These are phyloP conservation scores for Pterophyllum scalare DNA, from an alignment of 2,113 vertebrate genomes.

Conservation along the genomic window DNA sequence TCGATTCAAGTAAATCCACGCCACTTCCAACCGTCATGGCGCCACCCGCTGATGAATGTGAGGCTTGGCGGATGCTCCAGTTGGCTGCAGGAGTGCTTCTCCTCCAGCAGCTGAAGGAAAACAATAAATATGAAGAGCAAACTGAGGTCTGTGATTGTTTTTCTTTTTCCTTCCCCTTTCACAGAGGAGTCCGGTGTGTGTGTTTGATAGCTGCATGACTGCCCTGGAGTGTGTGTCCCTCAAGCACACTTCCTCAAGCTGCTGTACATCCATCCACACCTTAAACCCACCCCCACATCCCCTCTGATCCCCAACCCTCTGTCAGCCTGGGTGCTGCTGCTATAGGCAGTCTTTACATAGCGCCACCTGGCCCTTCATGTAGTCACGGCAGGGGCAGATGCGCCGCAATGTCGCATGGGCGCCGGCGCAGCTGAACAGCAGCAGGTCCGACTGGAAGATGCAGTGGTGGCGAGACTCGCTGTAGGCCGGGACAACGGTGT, in stretches of 20 bases:
- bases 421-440: constrained; percentile 97
- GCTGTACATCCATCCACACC: not conserved
- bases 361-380: constrained; percentile 98
- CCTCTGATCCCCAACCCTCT: not conserved
- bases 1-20: constrained; percentile 58
- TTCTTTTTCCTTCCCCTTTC: not conserved
- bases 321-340: constrained; percentile 55
- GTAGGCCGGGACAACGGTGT: constrained; percentile 92
- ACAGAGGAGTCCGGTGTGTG: constrained; percentile 35
- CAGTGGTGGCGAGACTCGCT: constrained; percentile 88
- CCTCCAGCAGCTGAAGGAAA: constrained; percentile 20
- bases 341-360: constrained; percentile 97
- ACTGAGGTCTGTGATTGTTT: not conserved
- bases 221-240: not conserved
- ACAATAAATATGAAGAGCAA: constrained; percentile 61
- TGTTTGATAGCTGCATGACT: constrained; percentile 20
- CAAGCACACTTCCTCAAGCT: not conserved
- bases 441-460: constrained; percentile 93
- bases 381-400: constrained; percentile 97
- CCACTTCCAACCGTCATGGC: not conserved
- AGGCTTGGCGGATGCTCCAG: not conserved
- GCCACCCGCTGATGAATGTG: constrained; percentile 35
- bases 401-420: constrained; percentile 87
- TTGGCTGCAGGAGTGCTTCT: constrained; percentile 19
- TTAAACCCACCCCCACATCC: not conserved